Base-by-base conservation (phyloP, 92 coral and sea anemone genomes). In the Phenganax subtilis region DNA sequence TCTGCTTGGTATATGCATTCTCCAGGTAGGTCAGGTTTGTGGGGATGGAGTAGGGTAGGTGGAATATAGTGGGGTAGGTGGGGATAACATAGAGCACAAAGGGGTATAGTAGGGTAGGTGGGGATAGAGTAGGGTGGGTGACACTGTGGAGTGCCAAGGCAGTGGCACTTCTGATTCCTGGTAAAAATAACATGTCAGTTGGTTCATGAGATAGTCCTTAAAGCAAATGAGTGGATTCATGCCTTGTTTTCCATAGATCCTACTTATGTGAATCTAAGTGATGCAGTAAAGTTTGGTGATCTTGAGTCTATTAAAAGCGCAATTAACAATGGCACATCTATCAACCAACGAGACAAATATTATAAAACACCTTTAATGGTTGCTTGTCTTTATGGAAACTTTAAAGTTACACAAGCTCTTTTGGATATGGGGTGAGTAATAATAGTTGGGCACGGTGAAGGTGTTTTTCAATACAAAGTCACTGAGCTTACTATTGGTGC, bases 301-400 rank as follows among this genome's bases (percentile, higher is more conserved):
- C 10, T 91, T 65, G 98, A 93, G 85, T 89, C 98, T 0, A 87
- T 93, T 10, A 90, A 87, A 56, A 85, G 91, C 20, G 93, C 98
- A 52, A 87, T 93, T 57, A 83, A 89, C 88, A 87, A 84, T 63
- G 98, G 98, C 58, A 86, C 84, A 12, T 85, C 89, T 11, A 87
- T 90, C 14, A 92, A 93, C 85, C 98, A 93, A 84, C 90, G 98
- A 12, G 98, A 93, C 81, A 91, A 91, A 73, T 93, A 90, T 75
- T 93, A 91, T 87, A 93, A 93, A 92, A 93, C 98, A 54, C 98
- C 98, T 9, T 86, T 94, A 16, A 94, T 94, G 98, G 87, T 96
- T 15, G 92, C 98, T 28, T 91, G 97, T 68, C 89, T 93, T 0
- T 91, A 94, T 61, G 98, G 98, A 12, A 94, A 94, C 72, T 85